These are phyloP conservation scores for Diachasma alloeum DNA, from an alignment of 1,140 invertebrate species.

Conservation along the genomic window DNA sequence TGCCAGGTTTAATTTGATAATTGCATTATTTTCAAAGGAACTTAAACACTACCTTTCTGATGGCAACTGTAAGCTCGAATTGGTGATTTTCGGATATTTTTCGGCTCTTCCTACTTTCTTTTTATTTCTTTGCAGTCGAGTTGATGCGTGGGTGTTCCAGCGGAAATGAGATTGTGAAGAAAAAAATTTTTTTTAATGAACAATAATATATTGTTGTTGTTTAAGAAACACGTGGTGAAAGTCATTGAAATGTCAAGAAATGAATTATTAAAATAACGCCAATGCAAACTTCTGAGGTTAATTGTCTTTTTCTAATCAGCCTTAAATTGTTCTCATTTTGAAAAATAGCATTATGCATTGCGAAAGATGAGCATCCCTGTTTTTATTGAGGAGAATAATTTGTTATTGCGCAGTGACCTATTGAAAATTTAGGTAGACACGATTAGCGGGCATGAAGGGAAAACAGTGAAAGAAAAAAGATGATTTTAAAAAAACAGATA, in stretches of 20 bases:
- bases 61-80: conserved; percentile 43
- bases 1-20: conserved; percentile 58
- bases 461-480: neutral
- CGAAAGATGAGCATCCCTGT: neutral
- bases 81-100: conserved; percentile 2
- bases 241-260: no score
- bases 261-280: no score
- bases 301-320: no score
- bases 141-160: neutral
- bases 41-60: conserved; percentile 55
- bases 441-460: neutral
- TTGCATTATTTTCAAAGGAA: conserved; percentile 50
- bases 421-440: neutral
- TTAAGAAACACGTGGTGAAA: no score
- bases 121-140: neutral
- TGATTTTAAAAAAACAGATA: neutral
- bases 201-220: no score
- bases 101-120: neutral
- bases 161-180: neutral
- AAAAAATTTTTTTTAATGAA: no score
- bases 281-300: no score
- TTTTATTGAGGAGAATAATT: neutral
- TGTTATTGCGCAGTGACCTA: neutral
- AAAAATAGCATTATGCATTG: no score
- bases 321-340: no score